These are phyloP conservation scores for Notiomystis cincta DNA, from an alignment of 2,113 vertebrate species.

Conservation along the genomic window DNA sequence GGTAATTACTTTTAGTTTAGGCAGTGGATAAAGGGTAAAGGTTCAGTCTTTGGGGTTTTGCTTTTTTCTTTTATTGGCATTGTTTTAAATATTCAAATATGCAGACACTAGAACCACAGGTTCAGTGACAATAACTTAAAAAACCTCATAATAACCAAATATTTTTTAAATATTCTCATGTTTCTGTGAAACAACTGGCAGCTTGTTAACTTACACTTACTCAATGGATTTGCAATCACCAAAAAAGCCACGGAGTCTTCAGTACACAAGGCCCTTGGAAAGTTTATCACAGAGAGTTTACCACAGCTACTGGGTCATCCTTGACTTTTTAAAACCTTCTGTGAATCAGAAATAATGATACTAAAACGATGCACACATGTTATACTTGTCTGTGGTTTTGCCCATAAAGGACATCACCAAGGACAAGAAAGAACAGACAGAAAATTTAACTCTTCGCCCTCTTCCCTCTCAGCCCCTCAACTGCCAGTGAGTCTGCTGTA, in stretches of 20 bases:
- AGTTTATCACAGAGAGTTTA: background rate
- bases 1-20: background rate
- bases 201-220: background rate
- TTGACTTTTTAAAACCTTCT: background rate
- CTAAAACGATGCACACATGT: background rate
- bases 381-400: background rate
- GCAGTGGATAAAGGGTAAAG: background rate
- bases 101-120: background rate
- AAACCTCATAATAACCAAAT: background rate
- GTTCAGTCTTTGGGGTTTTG: background rate
- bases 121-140: background rate
- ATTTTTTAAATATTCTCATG: background rate
- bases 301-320: background rate
- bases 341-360: background rate
- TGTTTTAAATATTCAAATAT: background rate
- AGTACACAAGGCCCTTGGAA: background rate
- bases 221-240: background rate
- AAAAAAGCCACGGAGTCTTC: background rate
- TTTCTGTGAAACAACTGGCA: background rate
- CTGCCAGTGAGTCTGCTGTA: fast-evolving
- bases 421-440: background rate
- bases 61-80: background rate
- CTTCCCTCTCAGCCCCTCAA: background rate
- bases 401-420: background rate
- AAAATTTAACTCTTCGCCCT: background rate